Percentiles rank a stretch among this genome's conserved stretches.
Conservation (phyloP, 1,140 invertebrate species). For the Bombus confusus region DNA sequence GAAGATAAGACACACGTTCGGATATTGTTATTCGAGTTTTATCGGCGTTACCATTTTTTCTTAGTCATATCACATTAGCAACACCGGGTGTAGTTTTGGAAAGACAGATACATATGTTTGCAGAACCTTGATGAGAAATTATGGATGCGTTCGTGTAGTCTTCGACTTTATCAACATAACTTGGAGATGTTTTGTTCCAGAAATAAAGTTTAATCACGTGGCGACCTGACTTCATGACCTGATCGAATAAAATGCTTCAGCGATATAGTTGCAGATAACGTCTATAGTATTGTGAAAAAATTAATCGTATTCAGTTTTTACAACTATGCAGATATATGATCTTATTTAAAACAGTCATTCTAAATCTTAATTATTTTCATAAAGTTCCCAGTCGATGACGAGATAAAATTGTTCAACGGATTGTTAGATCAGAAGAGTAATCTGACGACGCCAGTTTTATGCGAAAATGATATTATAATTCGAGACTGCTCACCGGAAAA, state of each 20-base stretch:
- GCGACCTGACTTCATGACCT: too few relatives aligned
- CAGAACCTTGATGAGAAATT: neutral
- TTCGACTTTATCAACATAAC: neutral
- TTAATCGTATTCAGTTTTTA: neutral
- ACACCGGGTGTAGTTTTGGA: neutral
- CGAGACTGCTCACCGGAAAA: slow-evolving; percentile 3
- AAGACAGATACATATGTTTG: neutral
- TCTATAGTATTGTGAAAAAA: neutral
- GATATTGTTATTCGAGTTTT: neutral
- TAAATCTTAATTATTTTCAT: neutral
- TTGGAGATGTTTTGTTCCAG: too few relatives aligned
- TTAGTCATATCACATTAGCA: too few relatives aligned
- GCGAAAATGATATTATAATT: slow-evolving; percentile 40
- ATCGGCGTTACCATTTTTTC: neutral
- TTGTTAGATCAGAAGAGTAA: slow-evolving; percentile 1
- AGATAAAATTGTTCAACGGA: slow-evolving; percentile 8
- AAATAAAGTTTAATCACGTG: too few relatives aligned
- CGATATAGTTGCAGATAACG: too few relatives aligned
- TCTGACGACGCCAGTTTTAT: slow-evolving; percentile 26
- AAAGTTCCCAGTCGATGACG: neutral
- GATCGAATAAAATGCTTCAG: too few relatives aligned
- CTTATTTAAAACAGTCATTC: neutral
- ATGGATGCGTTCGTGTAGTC: neutral
- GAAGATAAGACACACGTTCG: neutral
- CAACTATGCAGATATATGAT: neutral